Conservation (phyloP, 2,113 vertebrate genomes). For the Myiozetetes cayanensis region DNA sequence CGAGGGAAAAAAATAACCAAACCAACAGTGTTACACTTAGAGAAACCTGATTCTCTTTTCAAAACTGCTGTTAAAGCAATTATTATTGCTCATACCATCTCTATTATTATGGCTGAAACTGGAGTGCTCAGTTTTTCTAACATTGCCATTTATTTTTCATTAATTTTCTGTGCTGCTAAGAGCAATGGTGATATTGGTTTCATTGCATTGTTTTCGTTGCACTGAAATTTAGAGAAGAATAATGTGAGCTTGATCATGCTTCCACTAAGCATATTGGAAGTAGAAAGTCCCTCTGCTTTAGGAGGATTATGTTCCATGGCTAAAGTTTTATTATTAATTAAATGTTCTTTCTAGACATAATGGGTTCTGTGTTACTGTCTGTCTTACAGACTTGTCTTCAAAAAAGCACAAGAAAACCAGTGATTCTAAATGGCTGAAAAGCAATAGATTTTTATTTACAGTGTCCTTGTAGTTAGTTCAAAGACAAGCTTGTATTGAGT, state of each 20-base stretch:
- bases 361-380: neutral
- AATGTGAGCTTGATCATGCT: neutral
- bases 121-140: neutral
- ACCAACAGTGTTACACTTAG: neutral
- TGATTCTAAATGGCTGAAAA: neutral
- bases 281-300: neutral
- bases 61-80: neutral
- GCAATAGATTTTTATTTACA: neutral
- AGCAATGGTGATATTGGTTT: neutral
- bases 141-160: neutral
- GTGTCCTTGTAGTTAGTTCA: neutral
- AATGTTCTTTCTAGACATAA: neutral
- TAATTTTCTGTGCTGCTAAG: neutral
- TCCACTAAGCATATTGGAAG: neutral
- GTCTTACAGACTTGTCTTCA: neutral
- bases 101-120: neutral
- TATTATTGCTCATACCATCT: neutral
- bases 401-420: neutral
- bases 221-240: neutral
- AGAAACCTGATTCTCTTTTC: neutral
- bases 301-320: neutral
- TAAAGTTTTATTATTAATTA: constrained; percentile 1
- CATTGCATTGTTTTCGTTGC: neutral
- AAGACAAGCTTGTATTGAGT: neutral
- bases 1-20: neutral